phyloP scores from a whole-genome alignment of 2,888 invertebrate genomes.

The Euproctis similis region DNA sequence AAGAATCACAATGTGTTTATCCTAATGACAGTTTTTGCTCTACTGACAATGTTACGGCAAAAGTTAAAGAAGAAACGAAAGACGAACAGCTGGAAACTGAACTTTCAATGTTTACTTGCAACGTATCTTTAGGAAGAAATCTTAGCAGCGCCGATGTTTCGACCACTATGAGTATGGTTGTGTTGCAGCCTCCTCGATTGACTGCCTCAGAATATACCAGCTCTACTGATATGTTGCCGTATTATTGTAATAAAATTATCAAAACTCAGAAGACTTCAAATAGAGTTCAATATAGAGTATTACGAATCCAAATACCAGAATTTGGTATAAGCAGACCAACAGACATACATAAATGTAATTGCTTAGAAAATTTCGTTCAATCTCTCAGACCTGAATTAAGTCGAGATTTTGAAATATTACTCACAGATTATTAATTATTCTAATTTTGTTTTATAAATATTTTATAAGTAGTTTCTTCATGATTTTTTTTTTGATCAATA shows the following conservation, averaged over 20 bases:
- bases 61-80: conserved; percentile 1
- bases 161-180: conserved; percentile 1
- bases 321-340: no score
- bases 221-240: neutral
- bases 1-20: no score
- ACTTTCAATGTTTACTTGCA: neutral
- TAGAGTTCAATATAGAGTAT: conserved; percentile 27
- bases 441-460: no score
- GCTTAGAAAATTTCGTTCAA: conserved; percentile 41
- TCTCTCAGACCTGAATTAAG: conserved; percentile 41
- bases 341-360: conserved; percentile 17
- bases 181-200: neutral
- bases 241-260: neutral
- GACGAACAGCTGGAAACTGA: conserved; percentile 1
- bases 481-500: no score
- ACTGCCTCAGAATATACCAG: neutral
- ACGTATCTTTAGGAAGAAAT: neutral
- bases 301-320: conserved; percentile 6
- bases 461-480: no score
- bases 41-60: neutral
- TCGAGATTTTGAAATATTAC: no score
- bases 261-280: conserved; percentile 10
- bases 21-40: no score
- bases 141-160: neutral
- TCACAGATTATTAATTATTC: no score